Conservation (phyloP, 2,113 vertebrate species). For the Sciurus niger region DNA sequence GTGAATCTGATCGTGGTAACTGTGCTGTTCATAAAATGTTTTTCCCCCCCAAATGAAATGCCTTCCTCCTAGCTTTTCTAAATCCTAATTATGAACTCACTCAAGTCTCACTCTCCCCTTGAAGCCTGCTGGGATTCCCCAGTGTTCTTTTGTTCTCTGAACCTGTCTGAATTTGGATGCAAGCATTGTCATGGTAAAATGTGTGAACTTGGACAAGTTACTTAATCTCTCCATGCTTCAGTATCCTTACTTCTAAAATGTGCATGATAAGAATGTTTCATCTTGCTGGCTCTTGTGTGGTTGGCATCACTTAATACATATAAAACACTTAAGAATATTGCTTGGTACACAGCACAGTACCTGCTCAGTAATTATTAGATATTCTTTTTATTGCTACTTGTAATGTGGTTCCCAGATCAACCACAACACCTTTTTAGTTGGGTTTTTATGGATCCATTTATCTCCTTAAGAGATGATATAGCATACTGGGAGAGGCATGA, state of each 20-base stretch:
- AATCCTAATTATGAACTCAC: not conserved
- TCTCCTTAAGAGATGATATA: slow-evolving; percentile 43
- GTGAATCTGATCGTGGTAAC: not conserved
- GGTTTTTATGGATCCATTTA: not conserved
- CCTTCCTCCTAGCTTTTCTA: not conserved
- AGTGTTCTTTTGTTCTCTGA: slow-evolving; percentile 12
- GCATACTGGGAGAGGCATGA: not conserved
- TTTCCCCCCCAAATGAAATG: not conserved
- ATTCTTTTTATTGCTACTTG: not conserved
- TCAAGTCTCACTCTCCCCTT: not conserved
- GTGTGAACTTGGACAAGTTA: not conserved
- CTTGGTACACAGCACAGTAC: not conserved
- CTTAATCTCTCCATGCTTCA: not conserved
- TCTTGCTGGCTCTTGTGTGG: not conserved
- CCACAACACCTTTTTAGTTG: not conserved
- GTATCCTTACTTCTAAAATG: slow-evolving; percentile 7
- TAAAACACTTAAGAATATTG: slow-evolving; percentile 1
- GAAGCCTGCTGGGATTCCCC: not conserved
- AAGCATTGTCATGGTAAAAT: not conserved
- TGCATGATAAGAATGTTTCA: not conserved
- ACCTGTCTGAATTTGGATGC: not conserved
- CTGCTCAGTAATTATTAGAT: not conserved
- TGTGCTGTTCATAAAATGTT: not conserved
- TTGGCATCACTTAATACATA: not conserved
- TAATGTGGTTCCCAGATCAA: not conserved